A percentile compares a stretch with the other conserved stretches of the same genome.
phyloP scores from a whole-genome alignment of 2,113 vertebrate genomes.

The Pao palembangensis region DNA sequence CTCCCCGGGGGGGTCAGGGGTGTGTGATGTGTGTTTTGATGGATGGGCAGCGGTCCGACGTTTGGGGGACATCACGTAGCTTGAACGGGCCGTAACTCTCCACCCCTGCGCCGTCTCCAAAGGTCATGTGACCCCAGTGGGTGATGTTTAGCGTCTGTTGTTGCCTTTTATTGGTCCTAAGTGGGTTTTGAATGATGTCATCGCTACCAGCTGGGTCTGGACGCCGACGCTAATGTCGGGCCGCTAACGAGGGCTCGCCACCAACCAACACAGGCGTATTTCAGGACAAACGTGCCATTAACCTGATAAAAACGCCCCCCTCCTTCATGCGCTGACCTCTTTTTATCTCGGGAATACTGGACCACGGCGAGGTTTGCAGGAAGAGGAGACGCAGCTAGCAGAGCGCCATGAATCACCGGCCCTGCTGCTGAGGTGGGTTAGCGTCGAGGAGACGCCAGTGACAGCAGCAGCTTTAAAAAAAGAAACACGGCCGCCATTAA shows the following conservation, averaged over 20 bases:
- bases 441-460: too few relatives aligned
- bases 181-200: too few relatives aligned
- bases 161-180: too few relatives aligned
- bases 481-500: neutral
- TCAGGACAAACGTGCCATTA: too few relatives aligned
- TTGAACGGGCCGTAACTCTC: neutral
- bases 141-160: too few relatives aligned
- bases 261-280: too few relatives aligned
- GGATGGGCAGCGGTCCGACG: neutral
- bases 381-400: neutral
- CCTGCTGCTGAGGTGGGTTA: neutral
- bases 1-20: neutral
- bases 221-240: too few relatives aligned
- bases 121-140: neutral
- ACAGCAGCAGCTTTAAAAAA: neutral
- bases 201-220: too few relatives aligned
- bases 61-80: neutral
- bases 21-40: neutral
- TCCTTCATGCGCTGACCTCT: neutral
- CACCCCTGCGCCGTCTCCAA: neutral
- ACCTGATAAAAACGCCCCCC: too few relatives aligned
- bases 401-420: neutral
- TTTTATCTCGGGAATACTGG: neutral
- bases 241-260: too few relatives aligned
- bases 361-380: neutral